Evolutionary conservation across 2,797 vertebrate species (phyloP), one percentile per base, ranked within the genome.

Genomic region (Xerus rutilus): DNA sequence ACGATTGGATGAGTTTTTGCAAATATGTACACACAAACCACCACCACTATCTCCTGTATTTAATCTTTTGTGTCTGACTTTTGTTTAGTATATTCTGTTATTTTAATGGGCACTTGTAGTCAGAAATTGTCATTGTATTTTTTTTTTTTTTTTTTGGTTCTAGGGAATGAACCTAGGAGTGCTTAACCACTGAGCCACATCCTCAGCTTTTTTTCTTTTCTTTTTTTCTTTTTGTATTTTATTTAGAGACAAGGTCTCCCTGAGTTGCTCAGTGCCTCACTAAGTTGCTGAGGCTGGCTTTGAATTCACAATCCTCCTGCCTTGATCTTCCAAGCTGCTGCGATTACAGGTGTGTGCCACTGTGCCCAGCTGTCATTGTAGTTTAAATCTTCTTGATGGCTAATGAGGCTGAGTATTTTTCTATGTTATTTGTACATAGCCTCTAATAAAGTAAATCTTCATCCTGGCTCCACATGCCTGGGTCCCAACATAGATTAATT

Each of bases 11-110:
- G 43, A 28, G 39, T 79, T 82, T 67, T 64, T 1, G 57, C 28
- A 72, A 89, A 82, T 35, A 4, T 52, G 4, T 82, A 49, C 3
- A 39, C 43, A 17, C 7, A 35, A 86, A 89, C 15, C 35, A 49
- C 84, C 59, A 45, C 21, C 25, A 13, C 49, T 64, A 0, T 79
- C 49, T 21, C 54, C 67, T 70, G 14, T 35, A 47, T 18, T 3
- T 4, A 65, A 23, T 79, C 54, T 88, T 96, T 83, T 95, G 59
- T 88, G 45, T 39, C 89, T 85, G 20, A 52, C 47, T 69, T 81
- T 18, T 28, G 39, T 28, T n/a, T 39, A 28, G 28, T 21, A 13
- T 81, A 69, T n/a, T 57, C 47, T 47, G 14, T 93, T 52, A 83
- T 65, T 95, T 93, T 88, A 35, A 72, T 76, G n/a, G 32, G 28